Evolutionary conservation across 2,113 vertebrate species (phyloP), one percentile per base, ranked within the genome.

Genomic region (Poecile atricapillus): DNA sequence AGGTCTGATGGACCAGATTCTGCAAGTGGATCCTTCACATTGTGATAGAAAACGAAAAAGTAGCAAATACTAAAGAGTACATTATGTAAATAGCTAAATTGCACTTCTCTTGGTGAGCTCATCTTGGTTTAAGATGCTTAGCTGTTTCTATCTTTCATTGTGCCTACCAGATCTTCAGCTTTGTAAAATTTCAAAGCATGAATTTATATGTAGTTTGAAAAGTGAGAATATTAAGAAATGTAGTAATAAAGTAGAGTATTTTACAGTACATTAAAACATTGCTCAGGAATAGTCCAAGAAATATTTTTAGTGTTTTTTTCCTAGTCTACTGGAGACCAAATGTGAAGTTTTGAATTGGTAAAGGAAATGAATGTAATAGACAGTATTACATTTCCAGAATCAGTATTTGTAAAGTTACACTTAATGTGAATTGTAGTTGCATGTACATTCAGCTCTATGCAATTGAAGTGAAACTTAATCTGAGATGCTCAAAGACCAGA

Each of bases 271-370:
- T 91, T 46, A 82, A 89, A 93, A 78, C 43, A 86, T 80, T 94
- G 88, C 96, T 97, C 95, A 96, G 95, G 94, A 95, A 96, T 81
- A 83, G 96, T 73, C 73, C 71, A 93, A 93, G 65, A 80, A 95
- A 87, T 93, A 94, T 87, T 94, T 95, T 78, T 62, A 82, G 83
- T 97, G 83, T 0, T 11, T 76, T 86, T 71, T 87, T 43, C 50
- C n/a, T 75, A 27, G 76, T 93, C 70, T 75, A 37, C 28, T 83
- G 69, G 47, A 95, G 81, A 87, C 83, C 76, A 97, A 96, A 96
- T 88, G 79, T 81, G 88, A 94, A 70, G 69, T 85, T 74, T 89
- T 87, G 49, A 83, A 83, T 55, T 31, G 35, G 27, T 76, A 77
- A 89, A 70, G 52, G 74, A 80, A 83, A 67, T 2, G 46, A 76